Evolutionary conservation across 2,797 vertebrate species (phyloP).

Genomic region (Lepus townsendii): DNA sequence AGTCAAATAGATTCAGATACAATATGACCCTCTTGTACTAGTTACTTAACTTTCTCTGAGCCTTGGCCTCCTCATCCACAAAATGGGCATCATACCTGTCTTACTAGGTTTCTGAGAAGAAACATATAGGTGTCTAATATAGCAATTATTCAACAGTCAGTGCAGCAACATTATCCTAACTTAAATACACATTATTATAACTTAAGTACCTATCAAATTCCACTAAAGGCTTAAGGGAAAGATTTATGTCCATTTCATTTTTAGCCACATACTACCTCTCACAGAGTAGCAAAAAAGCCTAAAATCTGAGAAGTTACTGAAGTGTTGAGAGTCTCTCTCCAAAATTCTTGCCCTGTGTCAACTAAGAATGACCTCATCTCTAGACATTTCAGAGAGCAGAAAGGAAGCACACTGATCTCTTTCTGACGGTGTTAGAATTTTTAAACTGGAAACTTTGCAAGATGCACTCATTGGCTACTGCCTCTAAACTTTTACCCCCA

Average conservation of each 20-base stretch:
- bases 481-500: conserved; percentile 2
- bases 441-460: conserved; percentile 35
- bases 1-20: not conserved
- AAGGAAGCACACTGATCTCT: not conserved
- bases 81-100: not conserved
- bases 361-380: not conserved
- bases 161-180: not conserved
- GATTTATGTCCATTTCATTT: not conserved
- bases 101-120: conserved; percentile 19
- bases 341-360: not conserved
- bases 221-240: not conserved
- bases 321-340: not conserved
- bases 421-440: not conserved
- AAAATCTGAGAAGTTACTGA: conserved; percentile 16
- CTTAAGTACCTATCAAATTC: not conserved
- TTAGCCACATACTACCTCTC: not conserved
- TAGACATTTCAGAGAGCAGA: conserved; percentile 7
- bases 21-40: not conserved
- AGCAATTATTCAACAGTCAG: not conserved
- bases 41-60: not conserved
- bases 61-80: conserved; percentile 2
- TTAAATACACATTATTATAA: not conserved
- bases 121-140: not conserved
- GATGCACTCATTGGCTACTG: not conserved
- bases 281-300: not conserved